Conservation (phyloP, 2,797 vertebrate genomes). For the Pteronotus mesoamericanus region DNA sequence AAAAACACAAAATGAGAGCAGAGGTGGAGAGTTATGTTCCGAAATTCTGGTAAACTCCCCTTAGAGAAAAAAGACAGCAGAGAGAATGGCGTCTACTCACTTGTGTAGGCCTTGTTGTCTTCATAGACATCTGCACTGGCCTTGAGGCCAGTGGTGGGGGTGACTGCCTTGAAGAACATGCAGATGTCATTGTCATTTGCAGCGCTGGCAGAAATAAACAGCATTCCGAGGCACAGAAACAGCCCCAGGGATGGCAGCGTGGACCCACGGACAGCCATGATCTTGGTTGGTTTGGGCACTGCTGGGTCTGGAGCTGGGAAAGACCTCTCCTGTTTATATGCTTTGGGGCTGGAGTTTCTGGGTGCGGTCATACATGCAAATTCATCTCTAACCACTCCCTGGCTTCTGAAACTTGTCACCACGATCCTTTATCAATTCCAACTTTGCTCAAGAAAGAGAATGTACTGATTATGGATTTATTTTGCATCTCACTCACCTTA, state of each 20-base stretch:
- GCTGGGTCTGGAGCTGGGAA: neutral
- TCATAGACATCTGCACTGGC: fast-evolving
- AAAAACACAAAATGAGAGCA: neutral
- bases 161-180: fast-evolving
- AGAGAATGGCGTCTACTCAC: constrained; percentile 64
- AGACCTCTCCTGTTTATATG: constrained; percentile 53
- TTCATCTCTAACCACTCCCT: constrained; percentile 23
- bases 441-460: constrained; percentile 35
- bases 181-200: neutral
- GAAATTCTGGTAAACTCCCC: neutral
- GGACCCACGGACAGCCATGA: constrained; percentile 56
- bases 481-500: neutral
- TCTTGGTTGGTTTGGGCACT: neutral
- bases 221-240: constrained; percentile 31
- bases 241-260: constrained; percentile 22
- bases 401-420: constrained; percentile 25
- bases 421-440: neutral
- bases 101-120: constrained; percentile 29
- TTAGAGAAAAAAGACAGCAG: neutral
- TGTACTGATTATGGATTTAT: neutral
- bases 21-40: neutral
- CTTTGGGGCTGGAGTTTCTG: neutral
- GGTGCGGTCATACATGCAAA: constrained; percentile 72
- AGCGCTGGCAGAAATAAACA: neutral
- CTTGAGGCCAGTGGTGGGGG: fast-evolving